Evolutionary conservation across 1,140 invertebrate genomes (phyloP), one percentile per base, ranked within the genome.

Genomic region (Linepithema humile): DNA sequence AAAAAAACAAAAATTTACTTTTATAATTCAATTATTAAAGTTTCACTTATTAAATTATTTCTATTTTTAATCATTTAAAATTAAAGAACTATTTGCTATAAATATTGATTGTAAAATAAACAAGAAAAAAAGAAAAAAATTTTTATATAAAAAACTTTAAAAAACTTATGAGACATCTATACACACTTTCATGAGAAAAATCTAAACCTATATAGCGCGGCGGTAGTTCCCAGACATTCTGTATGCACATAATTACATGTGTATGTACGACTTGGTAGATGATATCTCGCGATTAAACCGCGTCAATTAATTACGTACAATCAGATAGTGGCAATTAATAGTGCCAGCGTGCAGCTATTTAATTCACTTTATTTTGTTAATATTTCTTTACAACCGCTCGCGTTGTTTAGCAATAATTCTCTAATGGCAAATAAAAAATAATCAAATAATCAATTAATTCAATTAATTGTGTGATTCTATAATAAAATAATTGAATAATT

Each of bases 251-350:
- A 26, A 32, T 7, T 32, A 2, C 15, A n/a, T 23, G 38, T 57
- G 15, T 20, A 17, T 29, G 23, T 40, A 38, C 12, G 43, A 7
- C 29, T 60, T 12, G 26, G 48, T 32, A 78, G 82, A 83, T 83
- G 23, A 29, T 55, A 83, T 77, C 72, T 64, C 70, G 48, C 40
- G 48, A 53, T n/a, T 23, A 23, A 73, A 45, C 60, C 32, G 57
- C 59, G 17, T 48, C 67, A 60, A 85, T 86, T 86, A 86, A 86
- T 85, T 85, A 82, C 60, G 32, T 12, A n/a, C 75, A 64, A 86
- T 86, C 85, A 73, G 85, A 86, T 86, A 23, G 67, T 29, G 60
- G 50, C 43, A 72, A 86, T 85, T 85, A 86, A 86, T 82, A 85
- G 64, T 15, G 48, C n/a, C 20, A 70, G 20, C 17, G 57, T 85